These are phyloP conservation scores for Urechis unicinctus DNA, from an alignment of 2,888 invertebrate species.

Conservation along the genomic window DNA sequence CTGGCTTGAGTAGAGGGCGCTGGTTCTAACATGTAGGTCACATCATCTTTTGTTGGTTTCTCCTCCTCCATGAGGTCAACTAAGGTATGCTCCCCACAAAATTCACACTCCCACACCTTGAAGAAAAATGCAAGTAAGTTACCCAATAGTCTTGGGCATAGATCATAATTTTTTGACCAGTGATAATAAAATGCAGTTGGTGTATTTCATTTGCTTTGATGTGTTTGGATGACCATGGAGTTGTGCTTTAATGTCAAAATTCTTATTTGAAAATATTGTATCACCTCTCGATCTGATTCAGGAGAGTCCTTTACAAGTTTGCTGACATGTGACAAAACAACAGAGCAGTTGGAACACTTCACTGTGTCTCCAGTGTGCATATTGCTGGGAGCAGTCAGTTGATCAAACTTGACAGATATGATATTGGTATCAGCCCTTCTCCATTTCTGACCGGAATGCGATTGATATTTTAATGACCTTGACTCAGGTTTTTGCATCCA, in stretches of 20 bases:
- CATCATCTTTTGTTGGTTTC: slow-evolving; percentile 34
- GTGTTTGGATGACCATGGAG: background rate
- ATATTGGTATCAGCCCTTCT: slow-evolving; percentile 44
- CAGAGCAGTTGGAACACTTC: slow-evolving; percentile 32
- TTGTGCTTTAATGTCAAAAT: no score
- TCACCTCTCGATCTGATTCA: no score
- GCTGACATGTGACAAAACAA: slow-evolving; percentile 38
- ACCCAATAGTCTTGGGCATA: background rate
- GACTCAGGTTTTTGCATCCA: no score
- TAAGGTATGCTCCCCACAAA: slow-evolving; percentile 30
- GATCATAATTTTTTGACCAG: no score
- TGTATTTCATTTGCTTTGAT: no score
- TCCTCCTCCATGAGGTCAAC: slow-evolving; percentile 42
- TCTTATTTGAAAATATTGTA: no score
- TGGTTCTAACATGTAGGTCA: slow-evolving; percentile 44
- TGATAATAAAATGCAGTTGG: no score
- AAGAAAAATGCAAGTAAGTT: no score
- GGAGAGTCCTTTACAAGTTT: slow-evolving; percentile 21
- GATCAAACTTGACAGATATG: slow-evolving; percentile 35
- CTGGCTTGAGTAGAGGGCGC: slow-evolving; percentile 33
- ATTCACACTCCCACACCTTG: slow-evolving; percentile 47
- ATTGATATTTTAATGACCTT: no score
- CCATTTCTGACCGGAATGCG: slow-evolving; percentile 19
- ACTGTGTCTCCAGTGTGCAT: slow-evolving; percentile 47
- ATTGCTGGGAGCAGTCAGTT: slow-evolving; percentile 33